Evolutionary conservation across 2,113 vertebrate genomes (phyloP), one percentile per base, ranked within the genome.

Genomic region (Sakesphorus luctuosus): DNA sequence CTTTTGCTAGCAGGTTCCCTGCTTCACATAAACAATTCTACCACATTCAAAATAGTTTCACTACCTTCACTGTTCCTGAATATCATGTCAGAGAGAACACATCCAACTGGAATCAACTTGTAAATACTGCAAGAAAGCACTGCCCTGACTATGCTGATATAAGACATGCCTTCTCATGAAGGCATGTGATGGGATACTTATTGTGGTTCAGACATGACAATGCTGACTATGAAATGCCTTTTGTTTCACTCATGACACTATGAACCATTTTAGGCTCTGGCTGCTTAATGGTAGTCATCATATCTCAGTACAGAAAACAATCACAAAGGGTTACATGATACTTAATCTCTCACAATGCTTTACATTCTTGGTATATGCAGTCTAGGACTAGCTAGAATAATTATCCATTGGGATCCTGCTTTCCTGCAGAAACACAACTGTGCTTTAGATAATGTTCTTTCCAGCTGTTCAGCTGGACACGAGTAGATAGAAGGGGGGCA

Each of bases 391-490:
- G 88, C 61, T 66, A 46, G 53, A 61, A 67, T 73, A 91, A 92
- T 82, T 83, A 94, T 82, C 95, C 96, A 93, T 9, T 77, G 93
- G 90, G 96, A 97, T 80, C 59, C 46, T 77, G 61, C 71, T 84
- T 90, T 94, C 82, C 82, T 93, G 75, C 74, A 93, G 84, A 90
- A 97, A 90, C 78, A 92, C 78, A 95, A 96, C 90, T 93, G 61
- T 76, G 84, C 68, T 85, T 71, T 92, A 69, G 78, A 87, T 96
- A 97, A 97, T 96, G 91, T 58, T 84, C 84, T 95, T 97, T 94
- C 95, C 96, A 97, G 95, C 90, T 97, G 97, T 91, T 93, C 95
- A 94, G 88, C 94, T 96, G 94, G 94, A 92, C 84, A 90, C 2
- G 23, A 92, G 86, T 50, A 85, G 81, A 88, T 61, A 63, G 81